Percentiles rank a stretch among this genome's conserved stretches.
phyloP scores from a whole-genome alignment of 2,113 vertebrate species.

The Lepus americanus region DNA sequence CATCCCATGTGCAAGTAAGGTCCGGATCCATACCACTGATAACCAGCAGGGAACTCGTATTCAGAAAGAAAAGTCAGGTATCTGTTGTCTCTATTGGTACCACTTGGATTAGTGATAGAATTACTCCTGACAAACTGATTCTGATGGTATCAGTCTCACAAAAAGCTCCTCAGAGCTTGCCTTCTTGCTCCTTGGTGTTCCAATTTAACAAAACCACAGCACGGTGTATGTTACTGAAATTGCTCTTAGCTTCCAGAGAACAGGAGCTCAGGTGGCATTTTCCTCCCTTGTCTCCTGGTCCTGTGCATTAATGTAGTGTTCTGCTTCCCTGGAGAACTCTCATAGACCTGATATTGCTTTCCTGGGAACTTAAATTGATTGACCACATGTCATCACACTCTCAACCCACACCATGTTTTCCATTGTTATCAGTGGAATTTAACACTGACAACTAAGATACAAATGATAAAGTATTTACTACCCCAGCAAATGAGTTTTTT shows the following conservation, averaged over 20 bases:
- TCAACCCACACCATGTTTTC: conserved; percentile 11
- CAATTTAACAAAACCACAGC: conserved; percentile 75
- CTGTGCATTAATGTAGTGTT: conserved; percentile 30
- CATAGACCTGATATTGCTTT: conserved; percentile 15
- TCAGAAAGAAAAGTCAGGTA: not conserved
- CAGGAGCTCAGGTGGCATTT: conserved; percentile 54
- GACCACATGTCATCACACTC: conserved; percentile 66
- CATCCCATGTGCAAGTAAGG: not conserved
- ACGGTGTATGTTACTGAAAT: conserved; percentile 66
- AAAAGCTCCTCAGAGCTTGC: conserved; percentile 60
- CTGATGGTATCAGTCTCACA: conserved; percentile 66
- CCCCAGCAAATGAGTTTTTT: conserved; percentile 10
- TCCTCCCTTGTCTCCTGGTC: conserved; percentile 35
- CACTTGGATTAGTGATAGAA: conserved; percentile 52
- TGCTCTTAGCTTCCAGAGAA: conserved; percentile 63
- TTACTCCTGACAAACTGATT: conserved; percentile 40
- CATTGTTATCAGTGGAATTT: conserved; percentile 67
- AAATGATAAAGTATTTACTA: conserved; percentile 61
- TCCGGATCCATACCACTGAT: not conserved
- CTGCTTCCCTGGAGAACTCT: conserved; percentile 24
- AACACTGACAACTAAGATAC: not conserved
- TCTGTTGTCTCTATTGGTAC: not conserved
- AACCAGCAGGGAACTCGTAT: not conserved
- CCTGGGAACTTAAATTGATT: conserved; percentile 70
- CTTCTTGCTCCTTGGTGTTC: conserved; percentile 39